Base-by-base conservation (phyloP, 2,888 invertebrate genomes). In the Platerodrilus igneus region DNA sequence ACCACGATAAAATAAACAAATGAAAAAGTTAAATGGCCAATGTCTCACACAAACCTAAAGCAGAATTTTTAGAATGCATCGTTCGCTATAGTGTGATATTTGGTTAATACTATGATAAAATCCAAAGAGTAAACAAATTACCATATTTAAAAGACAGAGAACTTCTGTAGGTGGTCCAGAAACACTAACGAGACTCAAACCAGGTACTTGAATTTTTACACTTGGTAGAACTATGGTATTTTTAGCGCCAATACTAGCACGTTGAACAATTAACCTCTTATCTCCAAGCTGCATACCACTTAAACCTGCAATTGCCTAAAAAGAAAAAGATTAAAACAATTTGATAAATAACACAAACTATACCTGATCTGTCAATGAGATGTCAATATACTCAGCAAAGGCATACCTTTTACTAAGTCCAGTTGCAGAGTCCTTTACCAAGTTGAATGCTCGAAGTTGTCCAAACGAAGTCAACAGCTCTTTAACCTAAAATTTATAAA, bases 231-330 rank as follows among this genome's bases (percentile, higher is more conserved):
- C 77, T 57, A 86, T 84, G 1, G 88, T 82, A 67, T 91, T 91
- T 76, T 95, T 96, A 36, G 95, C 94, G 37, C 96, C 96, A 46
- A 97, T 92, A 68, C 94, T 95, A 8, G 97, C 96, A 48, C 97
- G 76, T 70, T 99, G 97, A 1, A 99, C 96, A 54, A 97, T 95
- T 28, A 99, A 75, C 66, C 96, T 95, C 73, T 97, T 97, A 70
- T 99, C 97, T 26, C 97, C 97, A 53, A 99, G 72, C 69, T 95
- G 95, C 97, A 99, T 97, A 35, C 97, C 97, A 70, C 99, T 97
- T 39, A 99, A 75, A 47, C 97, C 97, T 55, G 94, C 94, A 65
- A 97, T 97, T 9, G 97, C 96, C 91, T 93, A 60, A 30, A 59
- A 53, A 46, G 39, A 44, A 18, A 27, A 27, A 2, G 10, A 27